These are phyloP conservation scores for Rhynchopsitta pachyrhyncha DNA, from an alignment of 2,113 vertebrate species.

Conservation along the genomic window DNA sequence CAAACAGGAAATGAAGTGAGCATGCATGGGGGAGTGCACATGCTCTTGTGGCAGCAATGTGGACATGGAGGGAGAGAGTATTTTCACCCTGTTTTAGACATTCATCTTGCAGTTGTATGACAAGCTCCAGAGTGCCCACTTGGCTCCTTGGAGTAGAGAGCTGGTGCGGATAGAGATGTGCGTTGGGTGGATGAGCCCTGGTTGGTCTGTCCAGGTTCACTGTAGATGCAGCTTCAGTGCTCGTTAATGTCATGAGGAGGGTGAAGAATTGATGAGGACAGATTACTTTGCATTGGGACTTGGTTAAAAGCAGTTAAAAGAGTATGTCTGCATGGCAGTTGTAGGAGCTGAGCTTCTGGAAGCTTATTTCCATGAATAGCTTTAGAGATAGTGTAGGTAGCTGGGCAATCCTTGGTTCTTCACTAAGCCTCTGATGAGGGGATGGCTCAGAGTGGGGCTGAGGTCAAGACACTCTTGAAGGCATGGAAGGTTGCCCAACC, in stretches of 20 bases:
- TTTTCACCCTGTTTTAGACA: not conserved
- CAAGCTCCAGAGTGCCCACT: not conserved
- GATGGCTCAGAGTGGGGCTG: not conserved
- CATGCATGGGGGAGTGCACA: not conserved
- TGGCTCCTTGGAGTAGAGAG: not conserved
- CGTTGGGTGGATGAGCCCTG: not conserved
- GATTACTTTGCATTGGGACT: not conserved
- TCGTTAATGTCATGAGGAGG: not conserved
- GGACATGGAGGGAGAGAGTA: not conserved
- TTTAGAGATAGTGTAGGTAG: no score
- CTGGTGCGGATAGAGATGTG: not conserved
- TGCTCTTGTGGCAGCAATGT: not conserved
- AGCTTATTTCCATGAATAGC: no score
- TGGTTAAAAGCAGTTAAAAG: not conserved
- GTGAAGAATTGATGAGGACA: not conserved
- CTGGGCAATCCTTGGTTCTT: no score
- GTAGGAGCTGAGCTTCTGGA: not conserved
- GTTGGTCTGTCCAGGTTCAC: not conserved
- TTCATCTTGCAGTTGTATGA: not conserved
- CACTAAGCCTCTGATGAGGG: not conserved
- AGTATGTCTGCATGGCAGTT: not conserved
- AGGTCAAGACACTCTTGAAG: not conserved
- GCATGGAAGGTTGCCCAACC: not conserved
- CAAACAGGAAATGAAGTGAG: conserved; percentile 54
- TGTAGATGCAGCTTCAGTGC: not conserved